A percentile compares a stretch with the other conserved stretches of the same genome.
These are phyloP conservation scores for Centruroides vittatus DNA, from an alignment of 1,140 invertebrate genomes.

Conservation along the genomic window DNA sequence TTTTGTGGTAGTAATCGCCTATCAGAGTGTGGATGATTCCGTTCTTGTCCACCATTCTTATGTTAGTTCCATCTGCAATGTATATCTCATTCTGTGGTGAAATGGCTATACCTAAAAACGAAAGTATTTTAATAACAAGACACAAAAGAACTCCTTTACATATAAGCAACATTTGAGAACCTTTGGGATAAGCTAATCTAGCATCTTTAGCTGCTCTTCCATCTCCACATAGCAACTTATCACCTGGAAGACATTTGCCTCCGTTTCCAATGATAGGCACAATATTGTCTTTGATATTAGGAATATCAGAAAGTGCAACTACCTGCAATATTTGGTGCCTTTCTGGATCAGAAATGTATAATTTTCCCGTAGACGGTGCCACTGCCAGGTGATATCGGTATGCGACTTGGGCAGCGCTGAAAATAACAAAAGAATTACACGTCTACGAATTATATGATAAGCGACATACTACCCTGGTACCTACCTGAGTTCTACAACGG, in stretches of 20 bases:
- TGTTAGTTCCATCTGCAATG: constrained; percentile 86
- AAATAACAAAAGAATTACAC: background rate
- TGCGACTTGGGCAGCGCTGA: constrained; percentile 72
- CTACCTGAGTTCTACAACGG: constrained; percentile 58
- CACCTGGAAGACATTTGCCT: constrained; percentile 85
- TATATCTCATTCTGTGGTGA: constrained; percentile 75
- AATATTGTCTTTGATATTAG: constrained; percentile 66
- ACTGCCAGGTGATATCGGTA: constrained; percentile 91
- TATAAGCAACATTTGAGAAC: background rate
- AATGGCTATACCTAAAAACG: constrained; percentile 54
- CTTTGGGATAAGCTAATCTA: constrained; percentile 90
- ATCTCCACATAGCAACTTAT: constrained; percentile 79
- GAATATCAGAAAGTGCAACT: constrained; percentile 48
- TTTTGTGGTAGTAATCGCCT: constrained; percentile 70
- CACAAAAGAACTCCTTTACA: background rate
- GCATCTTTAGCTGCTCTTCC: constrained; percentile 78
- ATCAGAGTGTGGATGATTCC: constrained; percentile 87
- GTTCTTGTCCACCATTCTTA: constrained; percentile 68
- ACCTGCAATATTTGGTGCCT: constrained; percentile 49
- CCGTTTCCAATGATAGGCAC: constrained; percentile 87
- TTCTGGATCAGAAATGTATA: constrained; percentile 90
- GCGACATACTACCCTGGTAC: background rate
- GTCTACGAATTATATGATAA: background rate
- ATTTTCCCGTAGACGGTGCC: constrained; percentile 81
- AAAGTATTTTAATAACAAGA: background rate